A percentile compares a stretch with the other conserved stretches of the same genome.
These are phyloP conservation scores for Digitonthophagus gazella DNA, from an alignment of 2,888 invertebrate genomes.

Conservation along the genomic window DNA sequence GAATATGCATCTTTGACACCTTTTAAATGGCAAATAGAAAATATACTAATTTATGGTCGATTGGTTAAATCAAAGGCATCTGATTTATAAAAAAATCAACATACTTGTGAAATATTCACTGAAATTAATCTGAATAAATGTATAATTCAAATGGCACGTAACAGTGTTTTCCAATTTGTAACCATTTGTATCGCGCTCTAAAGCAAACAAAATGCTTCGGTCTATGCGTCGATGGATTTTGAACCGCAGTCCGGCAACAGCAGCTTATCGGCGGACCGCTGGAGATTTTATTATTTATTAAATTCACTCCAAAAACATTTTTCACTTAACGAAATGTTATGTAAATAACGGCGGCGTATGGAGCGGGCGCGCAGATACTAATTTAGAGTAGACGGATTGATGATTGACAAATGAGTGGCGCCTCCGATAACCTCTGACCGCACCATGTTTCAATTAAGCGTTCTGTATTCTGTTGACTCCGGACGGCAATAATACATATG, in stretches of 20 bases:
- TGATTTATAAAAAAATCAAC: no score
- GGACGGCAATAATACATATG: neutral
- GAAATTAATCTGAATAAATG: no score
- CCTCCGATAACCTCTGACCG: constrained; percentile 39
- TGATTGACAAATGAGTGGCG: constrained; percentile 36
- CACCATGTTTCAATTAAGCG: constrained; percentile 39
- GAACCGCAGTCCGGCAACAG: neutral
- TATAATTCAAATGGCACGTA: neutral
- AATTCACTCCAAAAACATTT: neutral
- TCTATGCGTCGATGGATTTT: neutral
- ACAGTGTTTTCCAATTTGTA: neutral
- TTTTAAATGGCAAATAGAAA: no score
- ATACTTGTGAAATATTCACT: no score
- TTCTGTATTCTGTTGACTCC: constrained; percentile 19
- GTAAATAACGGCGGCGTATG: neutral
- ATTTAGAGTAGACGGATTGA: neutral
- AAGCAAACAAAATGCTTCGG: neutral
- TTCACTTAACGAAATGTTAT: neutral
- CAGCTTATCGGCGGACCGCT: neutral
- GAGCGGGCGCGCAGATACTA: neutral
- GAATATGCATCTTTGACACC: no score
- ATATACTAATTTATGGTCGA: no score
- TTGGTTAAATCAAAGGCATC: no score
- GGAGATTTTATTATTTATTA: neutral
- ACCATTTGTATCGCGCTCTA: neutral